Conservation (phyloP, 2,113 vertebrate genomes). For the Alexandromys fortis region DNA sequence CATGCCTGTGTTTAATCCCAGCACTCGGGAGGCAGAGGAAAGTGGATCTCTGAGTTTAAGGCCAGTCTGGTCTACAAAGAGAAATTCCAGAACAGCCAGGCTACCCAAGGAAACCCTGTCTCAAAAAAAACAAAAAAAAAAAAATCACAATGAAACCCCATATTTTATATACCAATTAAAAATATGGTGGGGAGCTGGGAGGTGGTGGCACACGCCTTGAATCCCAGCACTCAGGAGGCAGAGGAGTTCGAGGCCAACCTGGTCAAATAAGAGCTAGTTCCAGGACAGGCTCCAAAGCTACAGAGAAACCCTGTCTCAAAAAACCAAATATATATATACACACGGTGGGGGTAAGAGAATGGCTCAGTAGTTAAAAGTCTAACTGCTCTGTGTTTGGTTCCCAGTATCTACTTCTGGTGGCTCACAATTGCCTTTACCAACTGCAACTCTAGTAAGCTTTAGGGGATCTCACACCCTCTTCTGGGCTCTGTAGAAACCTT, state of each 20-base stretch:
- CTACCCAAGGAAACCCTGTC: not conserved
- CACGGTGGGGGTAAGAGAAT: not conserved
- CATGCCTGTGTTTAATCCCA: not conserved
- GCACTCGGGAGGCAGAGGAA: not conserved
- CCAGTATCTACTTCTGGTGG: not conserved
- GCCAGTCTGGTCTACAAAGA: not conserved
- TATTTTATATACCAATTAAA: not conserved
- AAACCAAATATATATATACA: not conserved
- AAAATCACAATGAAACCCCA: not conserved
- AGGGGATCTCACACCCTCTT: not conserved
- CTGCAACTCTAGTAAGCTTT: not conserved
- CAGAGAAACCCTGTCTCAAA: no score
- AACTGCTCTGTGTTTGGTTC: not conserved
- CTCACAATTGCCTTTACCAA: not conserved
- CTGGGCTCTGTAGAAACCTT: not conserved
- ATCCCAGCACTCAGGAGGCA: no score
- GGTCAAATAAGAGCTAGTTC: no score
- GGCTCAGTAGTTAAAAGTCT: not conserved
- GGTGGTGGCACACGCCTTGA: no score
- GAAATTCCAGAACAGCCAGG: not conserved
- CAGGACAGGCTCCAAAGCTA: no score
- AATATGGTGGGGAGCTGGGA: no score
- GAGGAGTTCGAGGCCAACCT: no score
- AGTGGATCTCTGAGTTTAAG: not conserved
- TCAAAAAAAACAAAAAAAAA: not conserved